Conservation (phyloP, 2,888 invertebrate species). For the Plagodis dolabraria region DNA sequence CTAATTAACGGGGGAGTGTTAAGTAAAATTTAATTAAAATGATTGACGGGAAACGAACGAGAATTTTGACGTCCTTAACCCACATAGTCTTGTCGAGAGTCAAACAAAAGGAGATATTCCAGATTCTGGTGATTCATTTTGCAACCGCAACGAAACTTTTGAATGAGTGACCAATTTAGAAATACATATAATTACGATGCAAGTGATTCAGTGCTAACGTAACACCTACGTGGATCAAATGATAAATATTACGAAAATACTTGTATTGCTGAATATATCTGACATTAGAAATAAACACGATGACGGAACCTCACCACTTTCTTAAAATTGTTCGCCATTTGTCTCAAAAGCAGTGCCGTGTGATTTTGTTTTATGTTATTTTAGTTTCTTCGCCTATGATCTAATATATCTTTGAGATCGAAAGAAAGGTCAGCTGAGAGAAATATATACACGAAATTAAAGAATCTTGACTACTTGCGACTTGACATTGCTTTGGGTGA, state of each 20-base stretch:
- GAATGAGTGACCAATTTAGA: slow-evolving; percentile 43
- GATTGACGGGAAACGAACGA: slow-evolving; percentile 43
- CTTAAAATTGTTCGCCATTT: slow-evolving; percentile 30
- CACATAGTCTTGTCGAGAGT: slow-evolving; percentile 38
- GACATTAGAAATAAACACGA: slow-evolving; percentile 35
- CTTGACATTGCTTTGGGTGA: slow-evolving; percentile 30
- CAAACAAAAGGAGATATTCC: slow-evolving; percentile 40
- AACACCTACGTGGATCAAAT: slow-evolving; percentile 28
- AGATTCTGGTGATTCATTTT: slow-evolving; percentile 44
- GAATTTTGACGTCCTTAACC: slow-evolving; percentile 49
- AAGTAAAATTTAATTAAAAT: slow-evolving; percentile 41
- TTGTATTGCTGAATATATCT: slow-evolving; percentile 14
- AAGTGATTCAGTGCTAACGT: slow-evolving; percentile 33
- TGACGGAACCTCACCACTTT: slow-evolving; percentile 31
- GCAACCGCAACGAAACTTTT: slow-evolving; percentile 45
- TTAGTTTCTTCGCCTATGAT: slow-evolving; percentile 33
- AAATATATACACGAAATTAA: slow-evolving; percentile 20
- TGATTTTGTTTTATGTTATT: slow-evolving; percentile 28
- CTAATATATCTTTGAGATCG: slow-evolving; percentile 33
- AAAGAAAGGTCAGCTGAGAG: slow-evolving; percentile 37
- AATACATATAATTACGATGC: slow-evolving; percentile 27
- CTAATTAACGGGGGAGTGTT: slow-evolving; percentile 28
- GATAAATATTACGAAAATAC: slow-evolving; percentile 30
- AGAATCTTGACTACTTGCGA: not conserved
- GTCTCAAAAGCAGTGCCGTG: slow-evolving; percentile 25